phyloP scores from a whole-genome alignment of 2,113 vertebrate genomes.

The Himantopus leucocephalus region DNA sequence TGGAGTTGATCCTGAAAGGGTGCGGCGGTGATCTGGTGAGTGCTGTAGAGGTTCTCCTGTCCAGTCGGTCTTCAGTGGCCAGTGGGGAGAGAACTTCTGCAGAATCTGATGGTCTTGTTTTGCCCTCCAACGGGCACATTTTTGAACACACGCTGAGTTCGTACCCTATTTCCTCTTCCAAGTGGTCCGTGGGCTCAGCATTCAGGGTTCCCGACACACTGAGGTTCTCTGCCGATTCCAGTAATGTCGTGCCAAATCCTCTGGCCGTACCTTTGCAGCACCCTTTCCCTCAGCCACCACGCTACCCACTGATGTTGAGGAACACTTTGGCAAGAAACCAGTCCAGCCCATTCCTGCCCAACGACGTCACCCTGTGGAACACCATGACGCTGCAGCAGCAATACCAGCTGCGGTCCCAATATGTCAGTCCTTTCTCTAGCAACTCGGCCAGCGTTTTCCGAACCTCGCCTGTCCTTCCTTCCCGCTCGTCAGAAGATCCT shows the following conservation, averaged over 20 bases:
- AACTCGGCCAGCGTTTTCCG: conserved; percentile 82
- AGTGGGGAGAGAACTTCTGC: conserved; percentile 74
- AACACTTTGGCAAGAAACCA: conserved; percentile 90
- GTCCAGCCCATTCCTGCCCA: conserved; percentile 87
- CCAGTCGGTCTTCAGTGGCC: conserved; percentile 80
- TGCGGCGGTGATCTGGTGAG: conserved; percentile 94
- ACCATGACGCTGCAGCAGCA: conserved; percentile 97
- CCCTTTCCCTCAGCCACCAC: conserved; percentile 90
- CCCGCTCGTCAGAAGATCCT: conserved; percentile 83
- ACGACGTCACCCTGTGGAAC: conserved; percentile 95
- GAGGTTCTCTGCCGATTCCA: conserved; percentile 86
- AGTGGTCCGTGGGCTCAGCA: conserved; percentile 96
- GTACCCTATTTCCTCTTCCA: conserved; percentile 89
- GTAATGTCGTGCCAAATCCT: conserved; percentile 80
- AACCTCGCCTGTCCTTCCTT: conserved; percentile 81
- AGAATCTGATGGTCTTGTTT: conserved; percentile 80
- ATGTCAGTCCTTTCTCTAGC: conserved; percentile 88
- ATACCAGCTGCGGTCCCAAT: conserved; percentile 95
- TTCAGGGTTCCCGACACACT: conserved; percentile 93
- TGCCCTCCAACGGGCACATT: conserved; percentile 87
- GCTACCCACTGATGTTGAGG: conserved; percentile 92
- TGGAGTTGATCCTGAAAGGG: conserved; percentile 94
- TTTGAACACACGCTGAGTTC: conserved; percentile 90
- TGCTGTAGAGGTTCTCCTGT: conserved; percentile 93
- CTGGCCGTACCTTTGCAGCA: conserved; percentile 87